phyloP scores from a whole-genome alignment of 64 coral and sea anemone genomes.

The Montipora efflorescens region DNA sequence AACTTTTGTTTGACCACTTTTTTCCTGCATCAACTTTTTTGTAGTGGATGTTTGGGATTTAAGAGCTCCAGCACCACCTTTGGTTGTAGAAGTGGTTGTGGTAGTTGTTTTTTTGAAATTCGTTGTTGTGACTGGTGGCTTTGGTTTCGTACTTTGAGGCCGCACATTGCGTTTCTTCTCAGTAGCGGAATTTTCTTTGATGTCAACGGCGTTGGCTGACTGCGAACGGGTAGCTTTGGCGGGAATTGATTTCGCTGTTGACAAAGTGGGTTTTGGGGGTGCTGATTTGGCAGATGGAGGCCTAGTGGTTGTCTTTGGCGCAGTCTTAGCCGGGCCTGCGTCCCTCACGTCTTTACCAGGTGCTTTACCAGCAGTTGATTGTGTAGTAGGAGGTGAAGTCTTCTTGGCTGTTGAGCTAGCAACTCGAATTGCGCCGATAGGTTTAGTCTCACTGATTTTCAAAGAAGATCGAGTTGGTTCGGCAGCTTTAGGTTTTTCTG shows the following conservation, averaged over 20 bases:
- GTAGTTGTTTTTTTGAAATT: conserved; percentile 11
- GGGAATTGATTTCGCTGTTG: no score
- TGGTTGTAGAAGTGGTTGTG: conserved; percentile 6
- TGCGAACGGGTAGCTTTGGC: not conserved
- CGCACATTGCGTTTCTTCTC: not conserved
- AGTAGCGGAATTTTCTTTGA: not conserved
- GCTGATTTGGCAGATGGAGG: conserved; percentile 7
- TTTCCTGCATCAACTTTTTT: not conserved
- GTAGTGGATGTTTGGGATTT: conserved; percentile 27
- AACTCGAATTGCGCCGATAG: not conserved
- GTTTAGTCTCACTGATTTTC: not conserved
- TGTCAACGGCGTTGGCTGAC: conserved; percentile 36
- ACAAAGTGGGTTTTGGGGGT: not conserved
- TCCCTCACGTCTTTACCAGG: not conserved
- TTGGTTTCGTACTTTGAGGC: conserved; percentile 52
- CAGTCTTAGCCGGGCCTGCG: not conserved
- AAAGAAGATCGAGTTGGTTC: conserved; percentile 4
- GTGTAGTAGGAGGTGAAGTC: not conserved
- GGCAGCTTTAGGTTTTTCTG: conserved; percentile 31
- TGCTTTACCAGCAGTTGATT: not conserved
- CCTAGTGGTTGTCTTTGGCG: conserved; percentile 9
- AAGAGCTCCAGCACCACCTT: not conserved
- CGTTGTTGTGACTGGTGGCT: conserved; percentile 11
- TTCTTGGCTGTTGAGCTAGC: conserved; percentile 11
- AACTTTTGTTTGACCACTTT: not conserved